Base-by-base conservation (phyloP, 1,140 invertebrate species). In the Ceratosolen solmsi region DNA sequence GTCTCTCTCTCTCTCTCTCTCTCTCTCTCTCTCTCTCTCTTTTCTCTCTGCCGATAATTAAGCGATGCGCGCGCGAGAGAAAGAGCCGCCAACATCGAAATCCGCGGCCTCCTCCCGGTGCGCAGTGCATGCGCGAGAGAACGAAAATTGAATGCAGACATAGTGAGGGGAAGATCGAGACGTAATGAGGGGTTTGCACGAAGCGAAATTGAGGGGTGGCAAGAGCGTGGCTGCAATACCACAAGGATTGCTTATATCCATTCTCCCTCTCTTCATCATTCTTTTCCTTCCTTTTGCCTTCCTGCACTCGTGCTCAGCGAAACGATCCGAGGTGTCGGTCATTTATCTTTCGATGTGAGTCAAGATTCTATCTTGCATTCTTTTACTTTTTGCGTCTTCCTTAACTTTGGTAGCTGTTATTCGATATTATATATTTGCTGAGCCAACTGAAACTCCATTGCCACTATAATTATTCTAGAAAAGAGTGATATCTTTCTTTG, bases 31-130 rank as follows among this genome's bases (percentile, higher is more conserved):
- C 20, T 20, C 20, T 36, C 13, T 38, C 33, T 68, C 33, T 63
- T 63, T 63, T 30, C 13, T 63, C n/a, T 84, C 83, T 87, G 82
- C 79, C 82, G 86, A 86, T 87, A 88, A 89, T 88, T 88, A 88
- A 88, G 84, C 82, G 87, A 87, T 87, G 84, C 83, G 54, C 76
- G 77, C 77, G 85, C 60, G 51, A 60, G 65, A 82, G 54, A 56
- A 25, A 25, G 30, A 54, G 27, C 27, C n/a, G 33, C 63, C 11
- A 20, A 54, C 8, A 1, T 58, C 30, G 60, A 75, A 75, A 75
- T 68, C 33, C n/a, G 15, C 36, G 33, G 41, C 9, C 46, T 46
- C n/a, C 25, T 5, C 38, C 8, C 7, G 30, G 15, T 65, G 2
- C 17, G 60, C 17, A 36, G 15, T 22, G 3, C 13, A 65, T 60